Evolutionary conservation across 1,140 invertebrate species (phyloP).

Genomic region (Pogonus chalceus): DNA sequence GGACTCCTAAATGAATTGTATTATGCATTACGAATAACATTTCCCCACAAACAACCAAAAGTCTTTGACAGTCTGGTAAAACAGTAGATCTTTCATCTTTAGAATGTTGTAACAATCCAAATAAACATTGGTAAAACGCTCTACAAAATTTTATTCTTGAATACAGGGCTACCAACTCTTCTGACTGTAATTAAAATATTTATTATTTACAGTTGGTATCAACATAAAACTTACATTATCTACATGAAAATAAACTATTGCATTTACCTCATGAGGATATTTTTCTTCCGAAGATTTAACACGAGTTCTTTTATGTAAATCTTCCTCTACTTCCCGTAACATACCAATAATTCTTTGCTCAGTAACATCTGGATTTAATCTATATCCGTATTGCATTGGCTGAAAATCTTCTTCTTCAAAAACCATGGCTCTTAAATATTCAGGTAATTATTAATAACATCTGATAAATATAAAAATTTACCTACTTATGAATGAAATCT

Average conservation of each 20-base stretch:
- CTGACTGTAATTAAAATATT: conserved; percentile 35
- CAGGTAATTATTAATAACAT: conserved; percentile 1
- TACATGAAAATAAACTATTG: conserved; percentile 5
- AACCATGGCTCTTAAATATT: conserved; percentile 55
- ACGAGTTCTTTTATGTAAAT: conserved; percentile 65
- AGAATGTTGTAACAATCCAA: conserved; percentile 48
- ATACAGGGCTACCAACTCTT: conserved; percentile 57
- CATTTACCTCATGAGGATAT: conserved; percentile 32
- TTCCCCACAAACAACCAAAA: conserved; percentile 56
- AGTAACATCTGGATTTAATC: conserved; percentile 66
- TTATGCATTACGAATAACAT: conserved; percentile 70
- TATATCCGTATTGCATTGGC: conserved; percentile 85
- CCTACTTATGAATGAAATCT: conserved; percentile 76
- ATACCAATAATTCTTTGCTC: conserved; percentile 71
- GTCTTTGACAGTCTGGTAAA: conserved; percentile 53
- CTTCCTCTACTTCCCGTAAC: conserved; percentile 87
- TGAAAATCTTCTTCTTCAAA: conserved; percentile 96
- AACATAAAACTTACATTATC: not conserved
- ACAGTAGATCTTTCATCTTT: conserved; percentile 45
- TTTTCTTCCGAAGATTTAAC: conserved; percentile 42
- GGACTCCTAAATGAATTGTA: conserved; percentile 64
- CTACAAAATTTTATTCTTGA: conserved; percentile 76
- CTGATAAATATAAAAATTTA: too few relatives aligned
- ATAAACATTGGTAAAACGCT: conserved; percentile 71
- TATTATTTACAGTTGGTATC: not conserved